phyloP scores from a whole-genome alignment of 2,113 vertebrate genomes.

The Columba livia region DNA sequence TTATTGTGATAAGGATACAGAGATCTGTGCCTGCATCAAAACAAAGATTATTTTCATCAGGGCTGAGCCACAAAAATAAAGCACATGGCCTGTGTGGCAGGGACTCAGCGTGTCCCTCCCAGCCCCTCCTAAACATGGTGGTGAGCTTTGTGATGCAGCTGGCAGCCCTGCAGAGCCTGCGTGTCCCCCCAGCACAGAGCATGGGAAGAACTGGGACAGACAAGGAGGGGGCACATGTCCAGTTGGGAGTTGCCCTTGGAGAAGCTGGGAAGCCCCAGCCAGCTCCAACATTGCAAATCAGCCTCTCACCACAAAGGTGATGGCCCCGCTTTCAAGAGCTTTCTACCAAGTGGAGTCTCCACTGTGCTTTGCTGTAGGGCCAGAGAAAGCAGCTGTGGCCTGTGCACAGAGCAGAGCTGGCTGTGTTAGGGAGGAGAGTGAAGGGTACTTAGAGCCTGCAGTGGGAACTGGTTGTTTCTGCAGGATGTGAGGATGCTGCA shows the following conservation, averaged over 20 bases:
- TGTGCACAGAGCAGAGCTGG: not conserved
- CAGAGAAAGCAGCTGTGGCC: not conserved
- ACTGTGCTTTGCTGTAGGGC: not conserved
- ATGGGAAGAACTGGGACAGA: not conserved
- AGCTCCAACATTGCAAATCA: not conserved
- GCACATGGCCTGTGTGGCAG: not conserved
- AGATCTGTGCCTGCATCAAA: not conserved
- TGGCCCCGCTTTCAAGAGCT: not conserved
- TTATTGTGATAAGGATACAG: constrained; percentile 52
- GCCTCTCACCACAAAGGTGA: not conserved
- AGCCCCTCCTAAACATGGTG: not conserved
- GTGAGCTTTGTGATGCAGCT: not conserved
- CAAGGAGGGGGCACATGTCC: not conserved
- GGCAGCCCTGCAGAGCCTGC: not conserved
- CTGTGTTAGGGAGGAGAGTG: accelerated
- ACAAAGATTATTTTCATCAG: not conserved
- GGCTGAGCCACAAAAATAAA: not conserved
- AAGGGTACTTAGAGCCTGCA: not conserved
- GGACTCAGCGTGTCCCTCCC: not conserved
- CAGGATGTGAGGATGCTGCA: not conserved
- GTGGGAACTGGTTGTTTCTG: not conserved
- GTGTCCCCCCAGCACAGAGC: not conserved
- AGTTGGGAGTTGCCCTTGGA: not conserved
- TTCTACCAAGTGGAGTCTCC: not conserved
- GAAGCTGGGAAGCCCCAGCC: not conserved